These are phyloP conservation scores for Campoletis sonorensis DNA, from an alignment of 1,140 invertebrate species.

Conservation along the genomic window DNA sequence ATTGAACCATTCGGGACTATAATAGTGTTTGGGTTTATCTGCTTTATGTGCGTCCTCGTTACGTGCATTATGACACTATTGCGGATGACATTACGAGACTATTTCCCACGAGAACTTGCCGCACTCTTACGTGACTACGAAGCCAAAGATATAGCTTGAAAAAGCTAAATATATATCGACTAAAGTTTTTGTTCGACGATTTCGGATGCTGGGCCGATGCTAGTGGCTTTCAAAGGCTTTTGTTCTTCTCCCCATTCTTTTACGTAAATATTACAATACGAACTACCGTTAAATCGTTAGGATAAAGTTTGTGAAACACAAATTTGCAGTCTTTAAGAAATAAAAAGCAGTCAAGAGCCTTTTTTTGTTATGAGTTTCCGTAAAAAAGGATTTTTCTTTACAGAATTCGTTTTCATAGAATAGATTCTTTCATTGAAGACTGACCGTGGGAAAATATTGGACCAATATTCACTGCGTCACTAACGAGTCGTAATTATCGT, in stretches of 20 bases:
- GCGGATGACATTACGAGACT: not conserved
- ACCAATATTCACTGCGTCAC: not conserved
- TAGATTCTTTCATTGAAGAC: not conserved
- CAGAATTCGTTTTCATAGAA: not conserved
- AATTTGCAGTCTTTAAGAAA: not conserved
- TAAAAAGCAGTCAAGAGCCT: too few relatives aligned
- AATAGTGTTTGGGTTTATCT: not conserved
- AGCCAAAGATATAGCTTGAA: not conserved
- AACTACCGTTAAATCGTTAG: not conserved
- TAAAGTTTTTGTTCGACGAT: not conserved
- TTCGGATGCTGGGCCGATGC: not conserved
- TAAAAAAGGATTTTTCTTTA: not conserved
- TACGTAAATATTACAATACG: not conserved
- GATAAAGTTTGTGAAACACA: not conserved
- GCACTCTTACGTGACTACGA: not conserved
- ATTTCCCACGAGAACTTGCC: slow-evolving; percentile 10
- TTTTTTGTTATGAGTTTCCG: too few relatives aligned
- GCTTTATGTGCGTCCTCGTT: not conserved
- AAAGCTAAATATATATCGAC: not conserved
- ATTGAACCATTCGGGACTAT: not conserved
- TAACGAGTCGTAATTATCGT: not conserved
- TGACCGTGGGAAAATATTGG: not conserved
- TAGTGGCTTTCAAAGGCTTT: too few relatives aligned
- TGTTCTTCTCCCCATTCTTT: not conserved
- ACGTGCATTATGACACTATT: not conserved